Percentiles rank a stretch among this genome's conserved stretches.
Conservation (phyloP, 1,140 invertebrate genomes). For the Drosophila bipectinata region DNA sequence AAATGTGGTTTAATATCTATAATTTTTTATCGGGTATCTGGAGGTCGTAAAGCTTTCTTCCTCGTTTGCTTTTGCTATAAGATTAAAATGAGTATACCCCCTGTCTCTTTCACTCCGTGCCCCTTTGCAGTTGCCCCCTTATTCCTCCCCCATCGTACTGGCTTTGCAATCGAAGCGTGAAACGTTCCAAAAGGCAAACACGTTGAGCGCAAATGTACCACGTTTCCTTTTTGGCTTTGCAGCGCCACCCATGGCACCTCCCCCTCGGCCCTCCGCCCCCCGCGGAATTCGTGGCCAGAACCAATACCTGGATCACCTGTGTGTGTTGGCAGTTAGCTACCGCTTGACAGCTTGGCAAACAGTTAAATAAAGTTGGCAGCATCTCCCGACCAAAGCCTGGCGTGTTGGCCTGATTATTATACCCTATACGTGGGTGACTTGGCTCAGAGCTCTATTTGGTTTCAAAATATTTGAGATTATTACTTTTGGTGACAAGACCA, state of each 20-base stretch:
- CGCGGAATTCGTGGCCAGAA: slow-evolving; percentile 28
- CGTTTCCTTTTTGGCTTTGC: slow-evolving; percentile 73
- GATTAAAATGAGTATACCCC: slow-evolving; percentile 60
- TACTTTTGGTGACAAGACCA: no score
- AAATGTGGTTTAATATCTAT: neutral
- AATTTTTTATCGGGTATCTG: neutral
- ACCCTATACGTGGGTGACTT: slow-evolving; percentile 27
- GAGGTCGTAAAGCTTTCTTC: neutral
- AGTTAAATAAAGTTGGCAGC: slow-evolving; percentile 80
- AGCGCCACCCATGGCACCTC: neutral
- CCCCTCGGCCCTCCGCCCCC: slow-evolving; percentile 10
- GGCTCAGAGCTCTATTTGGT: slow-evolving; percentile 20
- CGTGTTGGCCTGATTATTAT: slow-evolving; percentile 48
- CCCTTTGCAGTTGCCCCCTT: neutral
- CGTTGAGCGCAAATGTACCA: slow-evolving; percentile 77
- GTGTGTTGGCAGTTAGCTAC: slow-evolving; percentile 68
- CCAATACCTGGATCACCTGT: slow-evolving; percentile 45
- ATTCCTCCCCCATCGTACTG: slow-evolving; percentile 31
- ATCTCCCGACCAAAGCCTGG: slow-evolving; percentile 9
- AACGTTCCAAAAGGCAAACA: slow-evolving; percentile 77
- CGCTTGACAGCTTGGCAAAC: slow-evolving; percentile 80
- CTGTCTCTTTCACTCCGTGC: neutral
- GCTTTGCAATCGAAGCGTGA: slow-evolving; percentile 73
- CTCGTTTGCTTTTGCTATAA: slow-evolving; percentile 42
- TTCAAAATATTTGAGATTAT: no score